Evolutionary conservation across 1,140 invertebrate species (phyloP), one percentile per base, ranked within the genome.

Genomic region (Bradysia coprophila): DNA sequence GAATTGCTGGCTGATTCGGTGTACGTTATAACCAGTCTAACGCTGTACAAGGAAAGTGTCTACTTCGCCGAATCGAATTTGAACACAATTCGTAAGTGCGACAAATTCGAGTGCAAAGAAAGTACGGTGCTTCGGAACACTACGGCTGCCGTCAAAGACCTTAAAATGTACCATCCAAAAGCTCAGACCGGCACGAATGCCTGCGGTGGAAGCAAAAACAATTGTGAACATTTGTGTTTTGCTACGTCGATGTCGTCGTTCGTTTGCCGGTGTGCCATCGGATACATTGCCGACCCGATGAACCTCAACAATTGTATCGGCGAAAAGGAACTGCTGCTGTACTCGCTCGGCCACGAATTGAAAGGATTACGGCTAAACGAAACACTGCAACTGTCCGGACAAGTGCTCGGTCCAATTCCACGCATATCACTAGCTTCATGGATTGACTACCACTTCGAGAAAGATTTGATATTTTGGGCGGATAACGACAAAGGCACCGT

Each of bases 151-250:
- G 36, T 38, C 3, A 11, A 10, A 15, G 71, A 76, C 21, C 56
- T 86, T 46, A 67, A 71, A 43, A 71, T 87, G 42, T 87, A 82
- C 54, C 77, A 86, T 61, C 68, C 72, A 20, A 55, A 60, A 4
- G 54, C 71, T 36, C 75, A 81, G 60, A 62, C 52, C 3, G 66
- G 65, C 9, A 55, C 48, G 54, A 81, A 72, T 51, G 58, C 48
- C 1, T 74, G 71, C 48, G 52, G 55, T 6, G 51, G 52, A 52
- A 67, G 54, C 5, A 66, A 74, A 41, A 70, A 72, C 28, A 67
- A 65, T 22, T 89, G 85, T 57, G 66, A 76, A 44, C 85, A 91
- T 59, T 59, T 91, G 2, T 92, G 87, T 59, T 57, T 92, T 40
- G 78, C 84, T 10, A 63, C 68, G 16, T 71, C 70, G 1, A 43